phyloP scores from a whole-genome alignment of 1,140 invertebrate species.

The Drosophila paulistorum region DNA sequence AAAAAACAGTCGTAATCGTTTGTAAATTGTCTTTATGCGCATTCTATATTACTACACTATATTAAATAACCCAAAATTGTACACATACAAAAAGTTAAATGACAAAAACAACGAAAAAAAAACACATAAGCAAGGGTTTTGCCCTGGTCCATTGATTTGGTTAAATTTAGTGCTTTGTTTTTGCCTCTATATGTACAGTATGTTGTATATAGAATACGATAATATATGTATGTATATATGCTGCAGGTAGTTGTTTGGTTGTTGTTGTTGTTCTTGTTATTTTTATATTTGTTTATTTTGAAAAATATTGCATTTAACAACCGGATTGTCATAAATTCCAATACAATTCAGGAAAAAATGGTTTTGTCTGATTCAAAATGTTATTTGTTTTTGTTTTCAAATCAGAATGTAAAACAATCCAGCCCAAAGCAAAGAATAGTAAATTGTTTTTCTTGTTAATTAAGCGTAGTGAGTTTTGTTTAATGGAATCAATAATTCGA shows the following conservation, averaged over 20 bases:
- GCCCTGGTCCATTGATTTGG: conserved; percentile 61
- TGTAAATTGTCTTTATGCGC: conserved; percentile 44
- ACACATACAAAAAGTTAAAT: conserved; percentile 12
- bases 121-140: not conserved
- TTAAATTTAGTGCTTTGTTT: conserved; percentile 46
- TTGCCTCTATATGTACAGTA: conserved; percentile 54
- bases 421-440: not conserved
- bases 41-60: conserved; percentile 47
- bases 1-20: conserved; percentile 13
- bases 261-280: conserved; percentile 50
- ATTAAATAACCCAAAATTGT: conserved; percentile 34
- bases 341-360: not conserved
- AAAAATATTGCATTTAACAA: conserved; percentile 15
- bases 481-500: conserved; percentile 36
- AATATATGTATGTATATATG: conserved; percentile 44
- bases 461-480: conserved; percentile 41
- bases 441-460: conserved; percentile 8
- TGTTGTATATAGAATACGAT: conserved; percentile 47
- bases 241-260: conserved; percentile 75
- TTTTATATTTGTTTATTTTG: conserved; percentile 23
- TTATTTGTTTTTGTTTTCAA: not conserved
- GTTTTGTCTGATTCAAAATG: not conserved
- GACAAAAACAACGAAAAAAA: not conserved
- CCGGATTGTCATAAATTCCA: conserved; percentile 8
- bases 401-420: not conserved